Base-by-base conservation (phyloP, 1,140 invertebrate genomes). In the Drosophila ironensis region DNA sequence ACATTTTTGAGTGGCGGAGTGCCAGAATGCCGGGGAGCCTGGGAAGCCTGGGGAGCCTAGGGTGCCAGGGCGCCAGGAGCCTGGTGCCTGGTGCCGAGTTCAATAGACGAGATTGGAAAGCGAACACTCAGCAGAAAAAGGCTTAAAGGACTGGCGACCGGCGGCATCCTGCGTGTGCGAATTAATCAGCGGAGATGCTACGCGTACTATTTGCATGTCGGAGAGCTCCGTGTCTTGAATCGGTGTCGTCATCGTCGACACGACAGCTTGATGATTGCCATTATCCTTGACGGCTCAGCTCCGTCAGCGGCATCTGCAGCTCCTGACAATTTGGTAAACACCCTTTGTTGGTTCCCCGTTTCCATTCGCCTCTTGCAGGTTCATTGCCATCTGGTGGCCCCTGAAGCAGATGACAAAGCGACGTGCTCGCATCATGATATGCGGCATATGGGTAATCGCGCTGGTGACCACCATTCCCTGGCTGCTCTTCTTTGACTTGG, bases 331-430 rank as follows among this genome's bases (percentile, higher is more conserved):
- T 12, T 69, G 56, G 44, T 69, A 28, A 61, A 81, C 60, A 73
- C 38, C 64, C 80, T 87, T 75, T 75, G 81, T 72, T 72, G 63
- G 73, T 82, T 22, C 2, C 20, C 33, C 33, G 88, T 72, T 91
- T 91, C 88, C 53, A 37, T n/a, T n/a, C n/a, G n/a, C n/a, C 51
- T 28, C 14, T 94, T 93, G n/a, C 94, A 98, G 97, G 91, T 98
- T 98, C 89, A 91, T 98, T 61, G 97, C 97, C 20, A 98, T 98
- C 59, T 98, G 97, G 94, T 98, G 96, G 94, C 96, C 97, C 1
- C 90, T 98, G 67, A 96, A 96, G 88, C 97, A 98, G 90, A 97
- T 98, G 89, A 97, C 96, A 14, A 96, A 96, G 64, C 91, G 94
- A 30, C 93, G 95, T 16, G 96, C 96, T 0, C 92, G 96, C 9